Conservation (phyloP, 35 echinoderm and acorn worm species). For the Apostichopus californicus region DNA sequence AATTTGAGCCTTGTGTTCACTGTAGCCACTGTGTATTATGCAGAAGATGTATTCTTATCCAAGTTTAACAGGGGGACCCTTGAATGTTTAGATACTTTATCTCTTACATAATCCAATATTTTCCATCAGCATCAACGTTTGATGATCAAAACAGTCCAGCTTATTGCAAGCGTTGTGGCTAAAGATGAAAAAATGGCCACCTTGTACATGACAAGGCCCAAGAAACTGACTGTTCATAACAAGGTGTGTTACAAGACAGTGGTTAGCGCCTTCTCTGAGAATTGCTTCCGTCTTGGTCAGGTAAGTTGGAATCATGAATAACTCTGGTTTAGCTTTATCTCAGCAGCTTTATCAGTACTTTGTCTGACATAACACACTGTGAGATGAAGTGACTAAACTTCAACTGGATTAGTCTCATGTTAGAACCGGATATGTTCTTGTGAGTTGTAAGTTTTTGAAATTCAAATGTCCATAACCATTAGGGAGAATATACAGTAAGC, state of each 20-base stretch:
- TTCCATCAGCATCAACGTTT: slow-evolving; percentile 39
- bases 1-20: too few relatives aligned
- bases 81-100: too few relatives aligned
- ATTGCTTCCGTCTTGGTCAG: slow-evolving; percentile 52
- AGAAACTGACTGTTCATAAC: slow-evolving; percentile 19
- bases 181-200: slow-evolving; percentile 10
- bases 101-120: not conserved
- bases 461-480: too few relatives aligned
- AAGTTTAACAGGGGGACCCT: too few relatives aligned
- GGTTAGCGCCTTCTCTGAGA: slow-evolving; percentile 24
- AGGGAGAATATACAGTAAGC: too few relatives aligned
- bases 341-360: not conserved
- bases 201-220: not conserved
- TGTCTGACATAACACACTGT: not conserved
- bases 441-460: too few relatives aligned
- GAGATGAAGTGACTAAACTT: not conserved
- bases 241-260: slow-evolving; percentile 35
- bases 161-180: slow-evolving; percentile 4
- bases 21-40: too few relatives aligned
- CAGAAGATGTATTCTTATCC: too few relatives aligned
- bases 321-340: not conserved
- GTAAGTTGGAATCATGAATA: not conserved
- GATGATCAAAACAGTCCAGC: slow-evolving; percentile 25
- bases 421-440: too few relatives aligned
- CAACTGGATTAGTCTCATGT: too few relatives aligned